These are phyloP conservation scores for Tetramorium alpestre DNA, from an alignment of 1,140 invertebrate genomes.

Conservation along the genomic window DNA sequence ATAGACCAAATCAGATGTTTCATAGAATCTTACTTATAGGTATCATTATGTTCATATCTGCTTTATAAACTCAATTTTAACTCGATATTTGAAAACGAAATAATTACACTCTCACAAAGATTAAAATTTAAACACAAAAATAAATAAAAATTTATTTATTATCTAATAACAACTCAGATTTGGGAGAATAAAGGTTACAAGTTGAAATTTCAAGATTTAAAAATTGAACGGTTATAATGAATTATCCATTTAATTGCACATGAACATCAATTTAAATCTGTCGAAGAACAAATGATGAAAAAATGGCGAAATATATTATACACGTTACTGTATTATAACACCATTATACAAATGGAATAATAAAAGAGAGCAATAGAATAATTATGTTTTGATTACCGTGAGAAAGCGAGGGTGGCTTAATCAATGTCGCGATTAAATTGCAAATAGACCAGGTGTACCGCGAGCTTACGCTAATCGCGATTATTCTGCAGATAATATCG, in stretches of 20 bases:
- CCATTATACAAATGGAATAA: not conserved
- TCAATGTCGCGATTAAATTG: constrained; percentile 34
- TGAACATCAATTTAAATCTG: not conserved
- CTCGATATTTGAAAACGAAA: not conserved
- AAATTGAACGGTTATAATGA: not conserved
- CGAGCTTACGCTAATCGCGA: constrained; percentile 30
- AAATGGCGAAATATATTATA: not conserved
- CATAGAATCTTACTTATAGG: not conserved
- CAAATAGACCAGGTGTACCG: not conserved
- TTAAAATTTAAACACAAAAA: not conserved
- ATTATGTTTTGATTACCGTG: not conserved
- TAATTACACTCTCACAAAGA: not conserved
- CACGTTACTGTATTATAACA: not conserved
- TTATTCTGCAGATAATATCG: constrained; percentile 29
- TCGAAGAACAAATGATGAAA: not conserved
- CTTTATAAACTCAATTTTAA: not conserved
- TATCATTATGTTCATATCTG: not conserved
- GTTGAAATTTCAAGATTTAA: not conserved
- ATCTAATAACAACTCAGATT: not conserved
- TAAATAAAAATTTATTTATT: not conserved
- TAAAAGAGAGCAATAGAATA: constrained; percentile 6
- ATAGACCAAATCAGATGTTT: not conserved
- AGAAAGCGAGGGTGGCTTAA: constrained; percentile 10
- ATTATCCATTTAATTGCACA: not conserved
- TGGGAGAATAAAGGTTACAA: not conserved